A percentile compares a stretch with the other conserved stretches of the same genome.
Conservation (phyloP, 2,888 invertebrate species). For the Palloptera scutellata region DNA sequence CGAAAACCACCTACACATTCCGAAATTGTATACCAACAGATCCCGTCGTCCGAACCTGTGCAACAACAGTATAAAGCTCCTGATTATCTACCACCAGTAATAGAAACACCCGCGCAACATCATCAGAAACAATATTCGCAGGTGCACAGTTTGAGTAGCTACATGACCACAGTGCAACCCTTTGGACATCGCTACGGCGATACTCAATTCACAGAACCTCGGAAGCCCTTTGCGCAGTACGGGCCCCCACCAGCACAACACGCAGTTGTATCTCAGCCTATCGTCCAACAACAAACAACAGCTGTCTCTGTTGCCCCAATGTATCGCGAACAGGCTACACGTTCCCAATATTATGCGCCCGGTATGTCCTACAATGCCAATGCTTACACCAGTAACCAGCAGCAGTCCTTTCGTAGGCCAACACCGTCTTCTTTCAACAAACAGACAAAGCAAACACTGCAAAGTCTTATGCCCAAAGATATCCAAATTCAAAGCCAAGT, state of each 20-base stretch:
- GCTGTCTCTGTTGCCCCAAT: slow-evolving; percentile 47
- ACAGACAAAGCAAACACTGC: slow-evolving; percentile 47
- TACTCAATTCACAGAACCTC: slow-evolving; percentile 33
- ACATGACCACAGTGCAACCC: slow-evolving; percentile 53
- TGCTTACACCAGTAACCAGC: slow-evolving; percentile 31
- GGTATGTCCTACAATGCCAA: slow-evolving; percentile 45
- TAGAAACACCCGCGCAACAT: slow-evolving; percentile 34
- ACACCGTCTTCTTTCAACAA: slow-evolving; percentile 36
- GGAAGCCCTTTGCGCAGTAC: slow-evolving; percentile 34
- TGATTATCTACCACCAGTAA: slow-evolving; percentile 36
- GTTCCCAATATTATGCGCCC: slow-evolving; percentile 48
- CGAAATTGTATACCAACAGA: not conserved
- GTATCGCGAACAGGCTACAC: slow-evolving; percentile 48
- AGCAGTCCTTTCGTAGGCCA: slow-evolving; percentile 19
- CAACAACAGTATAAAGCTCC: slow-evolving; percentile 17
- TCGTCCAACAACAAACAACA: slow-evolving; percentile 51
- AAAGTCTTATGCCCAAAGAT: slow-evolving; percentile 52
- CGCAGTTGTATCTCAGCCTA: slow-evolving; percentile 43
- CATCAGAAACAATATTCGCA: slow-evolving; percentile 9
- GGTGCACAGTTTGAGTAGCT: slow-evolving; percentile 51
- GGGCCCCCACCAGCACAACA: slow-evolving; percentile 34
- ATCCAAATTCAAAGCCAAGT: slow-evolving; percentile 41
- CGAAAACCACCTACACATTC: not conserved
- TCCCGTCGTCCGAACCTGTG: not conserved
- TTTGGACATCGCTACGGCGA: slow-evolving; percentile 51